Conservation (phyloP, 2,113 vertebrate species). For the Anser brachyrhynchus region DNA sequence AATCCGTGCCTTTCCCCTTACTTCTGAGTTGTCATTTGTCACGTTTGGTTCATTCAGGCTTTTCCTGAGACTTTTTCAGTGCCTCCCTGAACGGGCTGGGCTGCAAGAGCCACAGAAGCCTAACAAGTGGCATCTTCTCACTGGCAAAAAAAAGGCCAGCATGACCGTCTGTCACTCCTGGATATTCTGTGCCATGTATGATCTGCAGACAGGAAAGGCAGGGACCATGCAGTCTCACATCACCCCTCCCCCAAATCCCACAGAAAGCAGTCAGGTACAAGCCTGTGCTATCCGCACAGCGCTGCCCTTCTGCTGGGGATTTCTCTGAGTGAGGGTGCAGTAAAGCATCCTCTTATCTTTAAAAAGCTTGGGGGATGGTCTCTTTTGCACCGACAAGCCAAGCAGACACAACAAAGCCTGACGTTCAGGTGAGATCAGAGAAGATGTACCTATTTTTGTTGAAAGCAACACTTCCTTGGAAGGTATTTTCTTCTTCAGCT, state of each 20-base stretch:
- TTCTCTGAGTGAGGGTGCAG: neutral
- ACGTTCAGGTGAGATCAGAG: neutral
- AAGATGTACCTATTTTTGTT: constrained; percentile 88
- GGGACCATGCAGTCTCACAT: neutral
- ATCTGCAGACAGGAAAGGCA: neutral
- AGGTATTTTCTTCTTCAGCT: constrained; percentile 94
- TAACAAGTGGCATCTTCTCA: neutral
- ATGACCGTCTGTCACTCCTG: rapidly evolving
- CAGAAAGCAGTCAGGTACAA: neutral
- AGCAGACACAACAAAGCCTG: neutral
- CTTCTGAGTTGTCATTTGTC: neutral
- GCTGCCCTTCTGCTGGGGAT: neutral
- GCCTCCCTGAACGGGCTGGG: neutral
- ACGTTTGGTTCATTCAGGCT: neutral
- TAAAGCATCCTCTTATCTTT: neutral
- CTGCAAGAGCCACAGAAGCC: neutral
- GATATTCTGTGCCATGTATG: neutral
- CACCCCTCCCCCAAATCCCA: neutral
- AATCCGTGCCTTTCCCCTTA: neutral
- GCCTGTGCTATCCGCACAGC: neutral
- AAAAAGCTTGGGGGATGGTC: neutral
- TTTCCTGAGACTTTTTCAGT: neutral
- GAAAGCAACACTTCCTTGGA: constrained; percentile 90
- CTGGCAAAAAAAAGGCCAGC: neutral
- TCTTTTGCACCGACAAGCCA: neutral